These are phyloP conservation scores for Cephus pygmeus DNA, from an alignment of 2,888 invertebrate genomes.

Conservation along the genomic window DNA sequence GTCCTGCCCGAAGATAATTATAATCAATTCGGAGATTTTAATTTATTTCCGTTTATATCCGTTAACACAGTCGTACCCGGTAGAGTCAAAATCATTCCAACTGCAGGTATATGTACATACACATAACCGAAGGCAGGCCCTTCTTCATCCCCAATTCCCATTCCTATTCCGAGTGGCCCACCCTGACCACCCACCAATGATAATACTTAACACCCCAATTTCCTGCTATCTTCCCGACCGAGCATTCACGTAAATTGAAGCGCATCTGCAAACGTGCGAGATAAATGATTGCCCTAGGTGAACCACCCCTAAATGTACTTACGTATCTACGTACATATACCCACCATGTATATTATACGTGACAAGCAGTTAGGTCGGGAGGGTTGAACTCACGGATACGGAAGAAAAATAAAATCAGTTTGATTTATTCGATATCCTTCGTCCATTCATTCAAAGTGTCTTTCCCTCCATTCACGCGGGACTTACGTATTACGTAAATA, in stretches of 20 bases:
- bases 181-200: neutral
- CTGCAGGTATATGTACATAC: no score
- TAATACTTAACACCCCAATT: slow-evolving; percentile 5
- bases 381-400: neutral
- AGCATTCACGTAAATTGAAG: neutral
- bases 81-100: no score
- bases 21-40: no score
- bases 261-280: neutral
- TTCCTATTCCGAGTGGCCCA: neutral
- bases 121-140: neutral
- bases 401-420: neutral
- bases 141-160: neutral
- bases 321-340: neutral
- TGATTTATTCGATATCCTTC: neutral
- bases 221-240: neutral
- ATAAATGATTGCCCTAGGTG: neutral
- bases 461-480: neutral
- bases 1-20: no score
- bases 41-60: no score
- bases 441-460: neutral
- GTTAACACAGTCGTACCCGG: neutral
- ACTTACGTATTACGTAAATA: neutral
- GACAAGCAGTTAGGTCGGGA: neutral
- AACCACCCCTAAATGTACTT: neutral
- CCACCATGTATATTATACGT: neutral